Conservation (phyloP, 2,797 vertebrate species). For the Mastacembelus armatus region DNA sequence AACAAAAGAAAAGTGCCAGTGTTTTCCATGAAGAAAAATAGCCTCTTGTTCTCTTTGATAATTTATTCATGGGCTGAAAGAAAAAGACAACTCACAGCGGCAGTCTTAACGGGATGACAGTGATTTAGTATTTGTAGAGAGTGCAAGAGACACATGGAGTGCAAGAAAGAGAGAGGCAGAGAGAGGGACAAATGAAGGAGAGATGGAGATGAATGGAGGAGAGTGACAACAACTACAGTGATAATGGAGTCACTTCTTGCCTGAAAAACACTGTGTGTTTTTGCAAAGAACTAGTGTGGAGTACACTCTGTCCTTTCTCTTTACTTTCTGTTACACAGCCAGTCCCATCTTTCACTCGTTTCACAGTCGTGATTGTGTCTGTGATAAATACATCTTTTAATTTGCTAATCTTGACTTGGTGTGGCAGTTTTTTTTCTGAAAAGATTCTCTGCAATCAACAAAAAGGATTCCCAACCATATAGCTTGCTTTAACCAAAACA, state of each 20-base stretch:
- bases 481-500: too few relatives aligned
- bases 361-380: background rate
- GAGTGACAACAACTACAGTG: constrained; percentile 37
- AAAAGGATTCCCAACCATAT: too few relatives aligned
- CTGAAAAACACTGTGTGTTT: constrained; percentile 35
- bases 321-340: background rate
- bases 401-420: too few relatives aligned
- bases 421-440: too few relatives aligned
- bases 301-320: constrained; percentile 31
- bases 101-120: constrained; percentile 61
- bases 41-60: constrained; percentile 76
- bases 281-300: background rate
- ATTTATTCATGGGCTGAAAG: constrained; percentile 79
- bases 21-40: constrained; percentile 61
- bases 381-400: too few relatives aligned
- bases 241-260: constrained; percentile 49
- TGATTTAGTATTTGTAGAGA: constrained; percentile 62
- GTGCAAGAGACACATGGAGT: constrained; percentile 14
- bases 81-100: constrained; percentile 67
- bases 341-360: background rate
- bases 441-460: too few relatives aligned
- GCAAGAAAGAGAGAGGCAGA: background rate
- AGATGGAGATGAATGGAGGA: constrained; percentile 61
- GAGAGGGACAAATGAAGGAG: constrained; percentile 54
- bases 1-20: constrained; percentile 42